Percentiles rank a stretch among this genome's conserved stretches.
Evolutionary conservation across 2,888 invertebrate species (phyloP).

Genomic region (Aphodius granarius): DNA sequence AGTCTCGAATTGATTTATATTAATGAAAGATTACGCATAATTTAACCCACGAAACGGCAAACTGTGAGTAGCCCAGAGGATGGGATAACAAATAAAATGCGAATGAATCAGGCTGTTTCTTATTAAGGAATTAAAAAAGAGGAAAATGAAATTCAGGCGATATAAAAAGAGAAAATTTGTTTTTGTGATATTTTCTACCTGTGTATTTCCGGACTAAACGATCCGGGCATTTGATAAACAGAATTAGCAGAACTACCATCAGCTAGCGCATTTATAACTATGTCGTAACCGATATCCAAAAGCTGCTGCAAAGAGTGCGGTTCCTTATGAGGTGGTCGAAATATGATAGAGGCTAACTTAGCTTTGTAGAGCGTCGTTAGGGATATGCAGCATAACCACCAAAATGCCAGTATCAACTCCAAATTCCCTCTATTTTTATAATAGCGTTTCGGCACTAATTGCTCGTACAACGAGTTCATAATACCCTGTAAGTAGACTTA

Average conservation of each 20-base stretch:
- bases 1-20: no score
- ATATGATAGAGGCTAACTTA: slow-evolving; percentile 34
- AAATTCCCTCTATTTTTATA: slow-evolving; percentile 4
- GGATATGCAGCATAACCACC: slow-evolving; percentile 31
- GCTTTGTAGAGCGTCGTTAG: slow-evolving; percentile 35
- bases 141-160: no score
- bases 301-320: slow-evolving; percentile 31
- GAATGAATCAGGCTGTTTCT: no score
- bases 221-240: neutral
- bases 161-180: no score
- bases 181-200: no score
- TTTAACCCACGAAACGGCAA: no score
- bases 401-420: slow-evolving; percentile 23
- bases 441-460: neutral
- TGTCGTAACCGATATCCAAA: slow-evolving; percentile 31
- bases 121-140: no score
- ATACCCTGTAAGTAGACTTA: neutral
- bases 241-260: neutral
- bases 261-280: slow-evolving; percentile 26
- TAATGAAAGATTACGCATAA: no score
- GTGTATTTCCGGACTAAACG: neutral
- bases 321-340: no score
- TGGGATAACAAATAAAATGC: no score
- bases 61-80: no score
- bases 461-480: neutral